Conservation (phyloP, 2,797 vertebrate species). For the Centropyge bicolor region DNA sequence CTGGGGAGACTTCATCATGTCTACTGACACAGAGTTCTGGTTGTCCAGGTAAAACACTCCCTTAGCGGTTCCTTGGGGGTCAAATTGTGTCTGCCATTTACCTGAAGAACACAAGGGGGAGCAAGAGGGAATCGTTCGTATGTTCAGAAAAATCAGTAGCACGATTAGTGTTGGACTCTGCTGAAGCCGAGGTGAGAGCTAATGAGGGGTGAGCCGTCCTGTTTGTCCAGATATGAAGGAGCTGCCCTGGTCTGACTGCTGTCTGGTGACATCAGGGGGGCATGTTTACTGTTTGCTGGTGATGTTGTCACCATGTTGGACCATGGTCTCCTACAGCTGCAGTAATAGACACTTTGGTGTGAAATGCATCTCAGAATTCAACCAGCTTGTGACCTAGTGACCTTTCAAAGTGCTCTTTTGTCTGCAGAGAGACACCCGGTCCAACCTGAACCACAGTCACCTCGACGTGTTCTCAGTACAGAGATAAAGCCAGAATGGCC, state of each 20-base stretch:
- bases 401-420: background rate
- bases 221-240: background rate
- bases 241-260: background rate
- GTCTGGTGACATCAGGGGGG: background rate
- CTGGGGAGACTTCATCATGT: slow-evolving; percentile 91
- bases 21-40: slow-evolving; percentile 84
- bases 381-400: no score
- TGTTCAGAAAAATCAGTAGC: background rate
- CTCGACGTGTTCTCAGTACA: background rate
- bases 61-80: slow-evolving; percentile 85
- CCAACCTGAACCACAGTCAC: background rate
- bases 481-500: background rate
- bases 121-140: background rate
- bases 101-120: slow-evolving; percentile 75
- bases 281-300: background rate
- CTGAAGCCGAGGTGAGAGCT: background rate
- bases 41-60: slow-evolving; percentile 88
- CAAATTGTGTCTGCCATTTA: slow-evolving; percentile 91
- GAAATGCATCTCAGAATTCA: no score
- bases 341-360: no score
- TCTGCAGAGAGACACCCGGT: no score
- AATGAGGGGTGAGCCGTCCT: background rate
- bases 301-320: background rate
- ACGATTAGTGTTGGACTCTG: background rate
- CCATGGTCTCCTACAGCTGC: background rate